A percentile compares a stretch with the other conserved stretches of the same genome.
These are phyloP conservation scores for Odocoileus hemionus DNA, from an alignment of 2,113 vertebrate species.

Conservation along the genomic window DNA sequence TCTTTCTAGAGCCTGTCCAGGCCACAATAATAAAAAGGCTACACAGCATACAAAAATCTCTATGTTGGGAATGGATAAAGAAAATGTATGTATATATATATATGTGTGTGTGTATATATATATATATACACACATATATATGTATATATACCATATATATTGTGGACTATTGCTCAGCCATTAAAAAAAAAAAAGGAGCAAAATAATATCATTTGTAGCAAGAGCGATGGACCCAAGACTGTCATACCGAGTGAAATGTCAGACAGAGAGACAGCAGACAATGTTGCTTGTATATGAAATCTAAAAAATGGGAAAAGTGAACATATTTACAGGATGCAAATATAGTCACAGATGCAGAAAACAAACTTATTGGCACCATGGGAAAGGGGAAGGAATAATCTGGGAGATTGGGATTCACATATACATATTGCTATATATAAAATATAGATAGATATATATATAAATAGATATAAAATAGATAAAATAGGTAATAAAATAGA, in stretches of 20 bases:
- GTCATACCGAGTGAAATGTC: not conserved
- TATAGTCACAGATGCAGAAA: not conserved
- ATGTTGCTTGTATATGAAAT: not conserved
- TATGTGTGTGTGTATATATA: too few relatives aligned
- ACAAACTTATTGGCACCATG: not conserved
- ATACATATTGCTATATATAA: not conserved
- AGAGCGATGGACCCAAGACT: not conserved
- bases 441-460: not conserved
- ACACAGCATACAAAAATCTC: not conserved
- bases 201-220: not conserved
- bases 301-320: not conserved
- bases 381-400: not conserved
- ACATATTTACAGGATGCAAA: not conserved
- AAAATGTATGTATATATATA: not conserved
- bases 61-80: not conserved
- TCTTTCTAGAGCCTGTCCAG: not conserved
- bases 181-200: not conserved
- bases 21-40: not conserved
- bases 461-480: too few relatives aligned
- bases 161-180: not conserved
- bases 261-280: not conserved
- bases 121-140: too few relatives aligned
- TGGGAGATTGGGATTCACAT: not conserved
- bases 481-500: too few relatives aligned
- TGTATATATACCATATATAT: not conserved